Base-by-base conservation (phyloP, 2,888 invertebrate genomes). In the Lottia scabra region DNA sequence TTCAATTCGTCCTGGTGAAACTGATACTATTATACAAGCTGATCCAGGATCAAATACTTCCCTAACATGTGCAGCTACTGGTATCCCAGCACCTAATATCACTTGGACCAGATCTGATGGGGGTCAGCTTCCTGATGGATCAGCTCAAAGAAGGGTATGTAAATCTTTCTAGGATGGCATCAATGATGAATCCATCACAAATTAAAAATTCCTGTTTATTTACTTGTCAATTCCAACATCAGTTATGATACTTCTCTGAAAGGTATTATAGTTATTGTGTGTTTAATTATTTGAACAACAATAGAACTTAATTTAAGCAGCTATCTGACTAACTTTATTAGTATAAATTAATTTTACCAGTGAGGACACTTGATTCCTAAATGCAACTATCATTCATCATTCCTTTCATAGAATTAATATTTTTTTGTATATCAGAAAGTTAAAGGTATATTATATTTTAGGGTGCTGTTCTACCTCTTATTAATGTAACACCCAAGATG, bases 41-140 rank as follows among this genome's bases (percentile, higher is more conserved):
- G 75, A 83, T 48, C 81, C 83, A 38, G 84, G 84, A 6, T 75
- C 76, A 6, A 79, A 80, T 56, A 79, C 82, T 8, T 77, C 70
- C 16, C 78, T 89, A 23, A 67, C 65, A 1, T 89, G 89, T 78
- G 75, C 75, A 10, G 87, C 89, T 1, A 78, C 80, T n/a, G 89
- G 88, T 2, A 86, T 84, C 65, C 89, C 89, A 0, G 71, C 68
- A 15, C 89, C 89, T 3, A 88, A 87, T 75, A 87, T 89, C 46
- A 89, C 88, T 1, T 89, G 89, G 89, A 83, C 85, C 26, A 77
- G 88, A 68, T 85, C 87, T 15, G 88, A 88, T 74, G 88, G 88
- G 13, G 67, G 74, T 0, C 67, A 80, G 10, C 75, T 88, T 6
- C 87, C 87, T 10, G 77, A 76, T 38, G 81, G 81, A 4, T 63